These are phyloP conservation scores for Eilema caniola DNA, from an alignment of 2,888 invertebrate genomes.

Conservation along the genomic window DNA sequence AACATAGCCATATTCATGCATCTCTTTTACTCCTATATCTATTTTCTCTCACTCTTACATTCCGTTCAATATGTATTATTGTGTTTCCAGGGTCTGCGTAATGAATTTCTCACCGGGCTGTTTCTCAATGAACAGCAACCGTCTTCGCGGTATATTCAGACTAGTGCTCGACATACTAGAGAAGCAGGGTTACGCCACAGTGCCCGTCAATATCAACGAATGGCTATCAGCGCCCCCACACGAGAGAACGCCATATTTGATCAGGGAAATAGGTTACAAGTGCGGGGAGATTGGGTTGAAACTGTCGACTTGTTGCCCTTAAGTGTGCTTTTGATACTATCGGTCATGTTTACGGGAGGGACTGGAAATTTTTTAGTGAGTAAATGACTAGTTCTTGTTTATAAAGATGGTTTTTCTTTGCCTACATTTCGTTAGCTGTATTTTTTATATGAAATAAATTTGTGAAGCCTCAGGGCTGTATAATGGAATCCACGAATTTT, in stretches of 20 bases:
- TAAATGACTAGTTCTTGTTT: constrained; percentile 8
- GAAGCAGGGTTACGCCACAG: constrained; percentile 83
- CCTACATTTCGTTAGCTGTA: no score
- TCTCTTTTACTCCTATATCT: no score
- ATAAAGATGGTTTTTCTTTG: background rate
- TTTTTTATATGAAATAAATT: no score
- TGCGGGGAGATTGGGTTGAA: constrained; percentile 83
- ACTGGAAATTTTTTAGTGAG: constrained; percentile 13
- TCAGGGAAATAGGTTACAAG: constrained; percentile 82
- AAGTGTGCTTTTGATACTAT: constrained; percentile 25
- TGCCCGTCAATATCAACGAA: constrained; percentile 82
- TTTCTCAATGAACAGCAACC: constrained; percentile 87
- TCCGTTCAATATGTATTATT: background rate
- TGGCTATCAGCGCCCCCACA: constrained; percentile 86
- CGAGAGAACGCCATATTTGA: constrained; percentile 89
- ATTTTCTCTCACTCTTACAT: no score
- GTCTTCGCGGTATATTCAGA: constrained; percentile 83
- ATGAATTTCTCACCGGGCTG: constrained; percentile 83
- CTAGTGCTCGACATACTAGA: constrained; percentile 87
- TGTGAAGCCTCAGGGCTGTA: no score
- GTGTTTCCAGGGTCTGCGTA: constrained; percentile 84
- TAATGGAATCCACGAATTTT: no score
- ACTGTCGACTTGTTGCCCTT: constrained; percentile 59
- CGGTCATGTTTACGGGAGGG: background rate
- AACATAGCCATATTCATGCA: no score